Percentiles rank a stretch among this genome's conserved stretches.
phyloP scores from a whole-genome alignment of 2,113 vertebrate species.

The Gymnobelideus leadbeateri region DNA sequence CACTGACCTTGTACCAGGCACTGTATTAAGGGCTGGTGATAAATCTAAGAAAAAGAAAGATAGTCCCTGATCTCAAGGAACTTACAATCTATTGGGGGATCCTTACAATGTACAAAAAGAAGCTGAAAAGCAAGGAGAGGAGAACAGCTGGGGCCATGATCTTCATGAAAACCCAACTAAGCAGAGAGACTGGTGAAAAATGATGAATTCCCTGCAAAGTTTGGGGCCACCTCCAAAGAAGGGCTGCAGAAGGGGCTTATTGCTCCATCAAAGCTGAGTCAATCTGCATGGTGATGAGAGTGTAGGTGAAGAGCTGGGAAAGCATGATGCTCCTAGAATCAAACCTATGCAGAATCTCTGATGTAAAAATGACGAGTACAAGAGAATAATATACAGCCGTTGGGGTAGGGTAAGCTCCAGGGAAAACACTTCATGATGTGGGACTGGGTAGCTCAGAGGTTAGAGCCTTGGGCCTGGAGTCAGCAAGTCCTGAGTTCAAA shows the following conservation, averaged over 20 bases:
- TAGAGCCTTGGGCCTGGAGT: too few relatives aligned
- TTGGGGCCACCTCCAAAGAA: not conserved
- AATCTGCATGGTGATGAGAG: not conserved
- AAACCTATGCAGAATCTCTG: not conserved
- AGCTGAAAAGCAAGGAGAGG: not conserved
- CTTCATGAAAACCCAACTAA: not conserved
- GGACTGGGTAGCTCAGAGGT: not conserved
- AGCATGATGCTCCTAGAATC: not conserved
- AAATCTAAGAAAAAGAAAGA: not conserved
- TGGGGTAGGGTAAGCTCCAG: not conserved
- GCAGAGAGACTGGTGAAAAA: not conserved
- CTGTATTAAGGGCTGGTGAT: not conserved
- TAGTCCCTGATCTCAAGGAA: not conserved
- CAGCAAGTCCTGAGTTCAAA: too few relatives aligned
- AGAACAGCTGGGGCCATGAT: not conserved
- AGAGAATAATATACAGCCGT: not conserved
- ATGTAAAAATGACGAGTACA: not conserved
- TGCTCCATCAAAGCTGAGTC: not conserved
- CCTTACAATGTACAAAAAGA: not conserved
- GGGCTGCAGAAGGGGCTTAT: not conserved
- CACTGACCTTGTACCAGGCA: not conserved
- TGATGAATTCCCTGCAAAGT: not conserved
- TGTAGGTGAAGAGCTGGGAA: not conserved
- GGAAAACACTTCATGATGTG: not conserved
- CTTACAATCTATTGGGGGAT: not conserved